Conservation (phyloP, 2,113 vertebrate species). For the pig (Sus scrofa) region T2T-Sscrofa CM000812.6:43440501-43441000, state of each 20-base stretch:
- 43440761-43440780: neutral
- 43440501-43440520: slow-evolving; percentile 58
- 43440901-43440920: neutral
- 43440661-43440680: slow-evolving; percentile 18
- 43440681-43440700: neutral
- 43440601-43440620: neutral
- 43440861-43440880: neutral
- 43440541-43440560: slow-evolving; percentile 56
- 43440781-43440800: neutral
- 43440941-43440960: neutral
- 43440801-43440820: slow-evolving; percentile 12
- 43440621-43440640: neutral
- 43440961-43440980: neutral
- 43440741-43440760: slow-evolving; percentile 20
- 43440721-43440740: slow-evolving; percentile 4
- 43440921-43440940: neutral
- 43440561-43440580: slow-evolving; percentile 73
- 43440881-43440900: neutral
- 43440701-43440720: neutral
- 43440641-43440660: neutral
- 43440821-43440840: slow-evolving; percentile 24
- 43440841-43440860: neutral
- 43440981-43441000: slow-evolving; percentile 33
- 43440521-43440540: slow-evolving; percentile 35
- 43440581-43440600: slow-evolving; percentile 47